Percentiles rank a stretch among this genome's conserved stretches.
These are phyloP conservation scores for Mola mola DNA, from an alignment of 2,113 vertebrate species.

Conservation along the genomic window DNA sequence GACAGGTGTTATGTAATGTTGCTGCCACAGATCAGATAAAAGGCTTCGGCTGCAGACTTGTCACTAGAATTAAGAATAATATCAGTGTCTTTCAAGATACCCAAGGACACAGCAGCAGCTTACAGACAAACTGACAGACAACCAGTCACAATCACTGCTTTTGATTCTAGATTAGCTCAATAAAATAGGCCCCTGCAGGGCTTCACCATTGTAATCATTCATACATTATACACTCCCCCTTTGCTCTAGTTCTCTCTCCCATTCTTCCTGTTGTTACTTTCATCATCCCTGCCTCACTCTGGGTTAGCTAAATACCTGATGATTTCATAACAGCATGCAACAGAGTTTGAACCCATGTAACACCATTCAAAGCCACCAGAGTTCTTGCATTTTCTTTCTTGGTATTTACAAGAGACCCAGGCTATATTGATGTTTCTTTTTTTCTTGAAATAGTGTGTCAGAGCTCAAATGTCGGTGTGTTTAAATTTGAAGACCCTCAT, in stretches of 20 bases:
- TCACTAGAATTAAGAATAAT: conserved; percentile 39
- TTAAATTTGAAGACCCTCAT: too few relatives aligned
- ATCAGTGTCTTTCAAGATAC: conserved; percentile 28
- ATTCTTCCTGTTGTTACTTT: neutral
- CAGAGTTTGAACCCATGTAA: neutral
- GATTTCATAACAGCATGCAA: neutral
- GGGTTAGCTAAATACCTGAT: neutral
- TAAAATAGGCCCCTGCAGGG: conserved; percentile 9
- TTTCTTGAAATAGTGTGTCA: too few relatives aligned
- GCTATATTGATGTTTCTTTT: too few relatives aligned
- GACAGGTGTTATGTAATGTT: conserved; percentile 1
- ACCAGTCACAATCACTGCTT: conserved; percentile 10
- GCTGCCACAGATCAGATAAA: conserved; percentile 27
- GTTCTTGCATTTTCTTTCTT: too few relatives aligned
- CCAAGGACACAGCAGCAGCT: conserved; percentile 42
- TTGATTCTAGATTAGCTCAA: conserved; percentile 31
- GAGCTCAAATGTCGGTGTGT: too few relatives aligned
- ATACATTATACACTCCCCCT: conserved; percentile 17
- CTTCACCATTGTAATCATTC: conserved; percentile 25
- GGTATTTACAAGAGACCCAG: neutral
- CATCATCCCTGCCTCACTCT: conserved; percentile 1
- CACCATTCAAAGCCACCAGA: neutral
- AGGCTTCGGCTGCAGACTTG: conserved; percentile 15
- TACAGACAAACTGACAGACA: conserved; percentile 20
- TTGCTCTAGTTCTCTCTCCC: neutral